phyloP scores from a whole-genome alignment of 2,797 vertebrate genomes.

The Oryzias sinensis region DNA sequence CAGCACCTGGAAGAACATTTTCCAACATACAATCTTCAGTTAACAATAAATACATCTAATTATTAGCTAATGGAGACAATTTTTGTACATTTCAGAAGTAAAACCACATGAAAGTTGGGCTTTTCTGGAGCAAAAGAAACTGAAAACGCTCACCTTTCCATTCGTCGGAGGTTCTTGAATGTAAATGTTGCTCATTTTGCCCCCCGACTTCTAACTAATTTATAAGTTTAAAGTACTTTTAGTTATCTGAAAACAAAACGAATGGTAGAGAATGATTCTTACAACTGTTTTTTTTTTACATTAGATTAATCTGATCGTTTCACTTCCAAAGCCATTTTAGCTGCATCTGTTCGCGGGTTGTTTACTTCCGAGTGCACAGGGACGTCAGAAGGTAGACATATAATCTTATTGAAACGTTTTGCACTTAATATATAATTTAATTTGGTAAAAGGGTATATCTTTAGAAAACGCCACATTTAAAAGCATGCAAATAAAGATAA shows the following conservation, averaged over 20 bases:
- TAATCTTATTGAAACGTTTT: neutral
- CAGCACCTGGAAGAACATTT: slow-evolving; percentile 80
- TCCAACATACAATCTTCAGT: too few species aligned
- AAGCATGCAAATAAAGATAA: rapidly evolving
- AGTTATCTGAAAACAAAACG: neutral
- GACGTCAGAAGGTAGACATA: neutral
- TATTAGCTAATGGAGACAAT: neutral
- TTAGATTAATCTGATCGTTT: neutral
- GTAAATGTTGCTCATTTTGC: slow-evolving; percentile 94
- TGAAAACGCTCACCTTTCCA: slow-evolving; percentile 84
- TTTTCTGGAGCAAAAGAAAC: neutral
- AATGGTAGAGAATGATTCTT: rapidly evolving
- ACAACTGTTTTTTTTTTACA: neutral
- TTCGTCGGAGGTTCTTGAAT: slow-evolving; percentile 95
- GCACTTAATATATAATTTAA: too few species aligned
- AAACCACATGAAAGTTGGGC: rapidly evolving
- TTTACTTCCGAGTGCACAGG: slow-evolving; percentile 41
- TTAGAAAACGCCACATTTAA: rapidly evolving
- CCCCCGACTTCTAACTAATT: too few species aligned
- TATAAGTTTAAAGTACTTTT: too few species aligned
- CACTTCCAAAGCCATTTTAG: slow-evolving; percentile 44
- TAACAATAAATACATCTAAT: too few species aligned
- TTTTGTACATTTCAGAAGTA: neutral
- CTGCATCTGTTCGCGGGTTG: slow-evolving; percentile 15
- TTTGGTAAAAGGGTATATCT: too few species aligned